Base-by-base conservation (phyloP, 1,140 invertebrate species). In the Drosophila ambigua region DNA sequence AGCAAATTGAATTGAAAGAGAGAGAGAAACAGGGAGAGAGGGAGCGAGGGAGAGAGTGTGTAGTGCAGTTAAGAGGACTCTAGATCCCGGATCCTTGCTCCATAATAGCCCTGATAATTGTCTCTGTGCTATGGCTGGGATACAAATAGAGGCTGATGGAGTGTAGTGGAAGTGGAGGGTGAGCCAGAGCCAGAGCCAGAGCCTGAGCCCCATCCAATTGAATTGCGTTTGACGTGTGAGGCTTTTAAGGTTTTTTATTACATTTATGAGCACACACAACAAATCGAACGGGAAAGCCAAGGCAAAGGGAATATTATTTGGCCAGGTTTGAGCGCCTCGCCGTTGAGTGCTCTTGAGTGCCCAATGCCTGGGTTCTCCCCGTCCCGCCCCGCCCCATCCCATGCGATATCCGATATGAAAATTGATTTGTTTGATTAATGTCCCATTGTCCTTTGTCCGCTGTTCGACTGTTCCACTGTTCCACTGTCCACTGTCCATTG, bases 201-300 rank as follows among this genome's bases (percentile, higher is more conserved):
- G 5, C 7, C 13, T 20, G 15, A 13, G 49, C 59, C 5, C 15
- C 59, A 13, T 23, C 15, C 72, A 85, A 85, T 85, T 73, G 65
- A 85, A 85, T 85, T 85, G 81, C 54, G 58, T 87, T 62, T 74
- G 78, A 75, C 74, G 78, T 74, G 68, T 87, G 82, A 78, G 82
- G 67, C 82, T 85, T 85, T 85, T 87, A 85, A 81, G 82, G 82
- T 85, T 85, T 85, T 84, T 85, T 85, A 85, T 85, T 85, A 85
- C 82, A 85, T 87, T 85, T 85, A 77, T 85, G 77, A 59, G 55
- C 23, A 41, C 45, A 53, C n/a, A 11, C 11, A 11, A 23, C 31
- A 20, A 49, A 69, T 69, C 11, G 35, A 13, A 39, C 4, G 35
- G 35, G 4, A 39, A 39, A 39, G 31, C 4, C 35, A 31, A 8